These are phyloP conservation scores for Harpegnathos saltator DNA, from an alignment of 1,140 invertebrate species.

Conservation along the genomic window DNA sequence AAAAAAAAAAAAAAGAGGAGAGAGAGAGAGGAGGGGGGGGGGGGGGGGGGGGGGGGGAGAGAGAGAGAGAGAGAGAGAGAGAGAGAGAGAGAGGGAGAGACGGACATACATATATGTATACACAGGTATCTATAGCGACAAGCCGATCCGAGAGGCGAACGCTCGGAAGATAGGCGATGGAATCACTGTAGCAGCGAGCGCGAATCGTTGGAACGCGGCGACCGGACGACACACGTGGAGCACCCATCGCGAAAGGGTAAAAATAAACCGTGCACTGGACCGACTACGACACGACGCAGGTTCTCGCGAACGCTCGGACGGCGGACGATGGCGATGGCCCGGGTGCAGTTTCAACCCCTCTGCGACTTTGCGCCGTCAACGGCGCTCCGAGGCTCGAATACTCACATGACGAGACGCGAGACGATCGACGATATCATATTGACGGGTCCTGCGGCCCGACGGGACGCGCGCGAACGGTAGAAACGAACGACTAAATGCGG, in stretches of 20 bases:
- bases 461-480: constrained; percentile 70
- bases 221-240: background rate
- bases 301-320: constrained; percentile 27
- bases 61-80: too few species aligned
- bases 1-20: too few species aligned
- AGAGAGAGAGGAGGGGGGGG: too few species aligned
- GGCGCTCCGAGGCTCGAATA: constrained; percentile 77
- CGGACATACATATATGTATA: background rate
- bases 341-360: constrained; percentile 24
- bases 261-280: constrained; percentile 22
- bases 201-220: background rate
- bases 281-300: too few species aligned
- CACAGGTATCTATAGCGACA: constrained; percentile 53
- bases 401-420: constrained; percentile 91
- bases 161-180: background rate
- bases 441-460: constrained; percentile 65
- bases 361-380: background rate
- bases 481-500: constrained; percentile 77
- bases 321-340: constrained; percentile 66
- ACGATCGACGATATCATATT: constrained; percentile 92
- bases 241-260: background rate
- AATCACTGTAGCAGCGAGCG: background rate
- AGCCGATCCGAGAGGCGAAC: background rate
- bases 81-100: background rate
- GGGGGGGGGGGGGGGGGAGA: too few species aligned